phyloP scores from a whole-genome alignment of 2,113 vertebrate species.

The Tupaia chinensis region DNA sequence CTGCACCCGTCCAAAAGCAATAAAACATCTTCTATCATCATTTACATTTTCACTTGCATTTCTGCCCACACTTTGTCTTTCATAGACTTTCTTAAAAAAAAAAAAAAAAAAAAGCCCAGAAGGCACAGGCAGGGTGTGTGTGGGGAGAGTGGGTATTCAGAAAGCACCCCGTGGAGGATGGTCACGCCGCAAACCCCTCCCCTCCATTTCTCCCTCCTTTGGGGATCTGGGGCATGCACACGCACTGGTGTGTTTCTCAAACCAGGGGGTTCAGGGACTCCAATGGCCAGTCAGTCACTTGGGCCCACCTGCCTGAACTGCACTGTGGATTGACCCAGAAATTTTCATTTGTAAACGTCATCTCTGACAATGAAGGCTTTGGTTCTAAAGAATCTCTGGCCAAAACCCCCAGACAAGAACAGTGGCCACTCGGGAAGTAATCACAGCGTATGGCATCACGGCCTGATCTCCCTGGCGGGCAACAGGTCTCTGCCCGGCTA shows the following conservation, averaged over 20 bases:
- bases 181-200: too few relatives aligned
- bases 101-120: too few relatives aligned
- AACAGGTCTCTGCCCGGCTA: fast-evolving
- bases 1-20: neutral
- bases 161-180: too few relatives aligned
- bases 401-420: neutral
- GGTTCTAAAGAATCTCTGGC: neutral
- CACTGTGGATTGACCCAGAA: neutral
- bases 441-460: neutral
- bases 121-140: too few relatives aligned
- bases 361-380: neutral
- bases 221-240: too few relatives aligned
- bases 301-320: too few relatives aligned
- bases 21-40: neutral
- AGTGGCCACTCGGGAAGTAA: neutral
- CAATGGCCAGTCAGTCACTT: too few relatives aligned
- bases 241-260: too few relatives aligned
- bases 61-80: neutral
- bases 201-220: too few relatives aligned
- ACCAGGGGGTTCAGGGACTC: too few relatives aligned
- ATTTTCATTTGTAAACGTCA: neutral
- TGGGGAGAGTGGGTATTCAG: too few relatives aligned
- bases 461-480: neutral
- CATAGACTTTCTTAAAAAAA: too few relatives aligned
- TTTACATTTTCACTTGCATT: slow-evolving; percentile 27